Conservation (phyloP, 2,888 invertebrate species). For the Escarpia spicata region DNA sequence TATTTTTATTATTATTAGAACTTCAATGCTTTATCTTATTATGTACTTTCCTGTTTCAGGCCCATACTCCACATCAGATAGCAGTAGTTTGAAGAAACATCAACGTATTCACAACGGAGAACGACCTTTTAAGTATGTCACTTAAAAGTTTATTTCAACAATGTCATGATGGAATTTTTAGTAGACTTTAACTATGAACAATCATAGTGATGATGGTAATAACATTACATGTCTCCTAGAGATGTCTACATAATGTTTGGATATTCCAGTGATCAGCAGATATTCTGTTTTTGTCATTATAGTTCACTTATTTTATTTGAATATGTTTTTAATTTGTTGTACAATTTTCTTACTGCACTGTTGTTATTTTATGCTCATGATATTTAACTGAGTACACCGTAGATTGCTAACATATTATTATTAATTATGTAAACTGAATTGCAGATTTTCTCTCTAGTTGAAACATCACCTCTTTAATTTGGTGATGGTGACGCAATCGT, state of each 20-base stretch:
- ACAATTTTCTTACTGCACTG: no score
- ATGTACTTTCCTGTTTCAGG: constrained; percentile 28
- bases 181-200: neutral
- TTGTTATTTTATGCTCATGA: no score
- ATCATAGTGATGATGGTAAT: neutral
- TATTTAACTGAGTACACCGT: no score
- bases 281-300: neutral
- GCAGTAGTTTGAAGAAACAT: constrained; percentile 67
- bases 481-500: no score
- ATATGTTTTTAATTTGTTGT: no score
- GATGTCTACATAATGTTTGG: neutral
- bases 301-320: no score
- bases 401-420: no score
- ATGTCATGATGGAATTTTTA: neutral
- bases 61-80: constrained; percentile 63
- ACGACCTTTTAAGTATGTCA: constrained; percentile 68
- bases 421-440: no score
- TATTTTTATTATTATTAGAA: neutral
- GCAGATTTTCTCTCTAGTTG: no score
- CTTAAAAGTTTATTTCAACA: neutral
- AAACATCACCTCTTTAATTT: no score
- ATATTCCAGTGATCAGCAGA: neutral
- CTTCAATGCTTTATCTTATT: neutral
- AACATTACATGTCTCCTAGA: neutral
- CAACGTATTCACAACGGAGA: constrained; percentile 67